phyloP scores from a whole-genome alignment of 2,888 invertebrate genomes.

The Sussaba pulchella region DNA sequence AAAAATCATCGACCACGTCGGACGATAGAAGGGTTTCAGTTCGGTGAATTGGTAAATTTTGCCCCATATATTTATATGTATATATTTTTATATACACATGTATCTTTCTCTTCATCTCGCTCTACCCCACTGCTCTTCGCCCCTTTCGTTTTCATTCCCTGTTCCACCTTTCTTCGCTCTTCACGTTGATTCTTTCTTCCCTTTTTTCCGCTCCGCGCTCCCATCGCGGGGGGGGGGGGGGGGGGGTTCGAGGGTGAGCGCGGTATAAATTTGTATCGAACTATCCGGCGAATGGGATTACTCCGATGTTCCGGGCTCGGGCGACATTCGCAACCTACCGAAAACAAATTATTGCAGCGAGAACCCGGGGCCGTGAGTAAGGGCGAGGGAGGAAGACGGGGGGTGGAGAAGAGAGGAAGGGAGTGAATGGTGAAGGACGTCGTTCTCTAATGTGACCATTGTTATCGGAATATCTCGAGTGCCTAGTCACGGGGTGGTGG shows the following conservation, averaged over 20 bases:
- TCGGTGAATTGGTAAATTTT: too few species aligned
- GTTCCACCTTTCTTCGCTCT: neutral
- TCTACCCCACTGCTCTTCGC: neutral
- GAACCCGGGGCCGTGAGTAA: neutral
- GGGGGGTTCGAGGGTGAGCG: conserved; percentile 23
- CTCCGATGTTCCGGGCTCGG: neutral
- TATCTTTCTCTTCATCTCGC: neutral
- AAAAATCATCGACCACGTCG: too few species aligned
- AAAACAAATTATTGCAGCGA: conserved; percentile 28
- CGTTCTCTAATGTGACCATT: conserved; percentile 58
- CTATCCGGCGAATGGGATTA: conserved; percentile 11
- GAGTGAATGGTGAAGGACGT: conserved; percentile 5
- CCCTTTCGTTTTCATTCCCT: neutral
- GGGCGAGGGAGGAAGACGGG: neutral
- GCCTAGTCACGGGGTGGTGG: conserved; percentile 9
- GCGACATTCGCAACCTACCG: conserved; percentile 4
- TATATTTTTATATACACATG: too few species aligned
- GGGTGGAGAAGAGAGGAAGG: neutral
- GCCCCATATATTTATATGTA: conserved; percentile 55
- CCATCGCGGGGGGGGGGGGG: neutral
- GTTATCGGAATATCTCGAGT: conserved; percentile 66
- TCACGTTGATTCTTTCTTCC: neutral
- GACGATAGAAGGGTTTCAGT: too few species aligned
- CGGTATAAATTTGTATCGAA: conserved; percentile 58
- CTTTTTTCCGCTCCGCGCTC: conserved; percentile 33